Base-by-base conservation (phyloP, 2,888 invertebrate genomes). In the Dryobotodes eremita region DNA sequence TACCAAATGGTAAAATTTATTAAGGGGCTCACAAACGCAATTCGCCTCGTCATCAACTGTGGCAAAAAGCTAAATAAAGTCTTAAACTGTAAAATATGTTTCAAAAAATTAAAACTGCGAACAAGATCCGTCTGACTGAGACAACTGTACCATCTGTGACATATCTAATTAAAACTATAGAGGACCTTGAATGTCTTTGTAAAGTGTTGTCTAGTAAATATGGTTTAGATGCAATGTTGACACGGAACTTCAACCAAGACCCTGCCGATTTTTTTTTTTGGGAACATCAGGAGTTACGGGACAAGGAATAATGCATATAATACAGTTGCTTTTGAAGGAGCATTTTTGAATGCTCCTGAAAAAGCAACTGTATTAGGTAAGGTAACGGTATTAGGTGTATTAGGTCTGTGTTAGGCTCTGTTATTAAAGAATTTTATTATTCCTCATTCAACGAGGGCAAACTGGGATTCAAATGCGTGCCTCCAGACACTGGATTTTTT, bases 141-240 rank as follows among this genome's bases (percentile, higher is more conserved):
- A 71, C 31, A 36, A 48, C 23, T 46, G 15, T 59, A 23, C 48
- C 74, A 23, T 66, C 57, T 26, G 23, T 74, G 20, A 59, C 23
- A 57, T 89, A 89, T 68, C 20, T 48, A 15, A 68, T 42, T n/a
- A 88, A 86, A 86, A 92, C 91, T 10, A 90, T 91, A 48, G 86
- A 90, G 48, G 89, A 87, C 0, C 71, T 50, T 36, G 55, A 71
- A 48, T 4, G 0, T 46, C n/a, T 75, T 15, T 71, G 15, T 23
- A 69, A 69, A 69, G 15, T 86, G 17, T 83, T 90, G 59, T 77
- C 68, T 20, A 7, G 71, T 61, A 89, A 7, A 84, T n/a, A n/a
- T n/a, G n/a, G n/a, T n/a, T n/a, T n/a, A n/a, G n/a, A n/a, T n/a
- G n/a, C n/a, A n/a, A n/a, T 91, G 83, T 17, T 88, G 20, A 85